Conservation (phyloP, 2,113 vertebrate species). For the Gopherus flavomarginatus region DNA sequence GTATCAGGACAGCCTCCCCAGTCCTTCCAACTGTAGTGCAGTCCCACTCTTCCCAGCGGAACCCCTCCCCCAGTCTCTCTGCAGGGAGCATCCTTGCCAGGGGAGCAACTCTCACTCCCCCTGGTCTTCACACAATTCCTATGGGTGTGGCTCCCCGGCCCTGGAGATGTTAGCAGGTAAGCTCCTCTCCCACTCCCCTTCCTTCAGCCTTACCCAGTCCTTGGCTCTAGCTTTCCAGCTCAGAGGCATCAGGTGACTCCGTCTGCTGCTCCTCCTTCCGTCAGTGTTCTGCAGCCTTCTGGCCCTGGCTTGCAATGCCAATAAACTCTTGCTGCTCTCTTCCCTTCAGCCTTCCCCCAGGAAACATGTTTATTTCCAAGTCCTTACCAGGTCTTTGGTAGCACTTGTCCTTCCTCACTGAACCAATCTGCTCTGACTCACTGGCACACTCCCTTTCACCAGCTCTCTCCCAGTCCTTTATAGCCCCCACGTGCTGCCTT, state of each 20-base stretch:
- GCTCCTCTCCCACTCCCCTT: background rate
- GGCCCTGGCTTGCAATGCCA: background rate
- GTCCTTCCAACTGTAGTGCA: background rate
- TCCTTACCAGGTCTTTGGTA: background rate
- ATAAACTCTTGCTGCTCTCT: background rate
- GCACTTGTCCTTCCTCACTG: background rate
- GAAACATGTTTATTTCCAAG: background rate
- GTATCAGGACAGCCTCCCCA: background rate
- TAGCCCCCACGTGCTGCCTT: background rate
- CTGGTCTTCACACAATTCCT: background rate
- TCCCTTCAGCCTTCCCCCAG: background rate
- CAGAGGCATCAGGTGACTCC: background rate
- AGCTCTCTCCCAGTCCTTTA: background rate
- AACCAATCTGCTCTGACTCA: background rate
- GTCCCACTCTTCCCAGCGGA: background rate
- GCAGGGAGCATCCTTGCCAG: background rate
- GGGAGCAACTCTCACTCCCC: background rate
- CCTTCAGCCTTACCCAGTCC: background rate
- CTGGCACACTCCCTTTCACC: background rate
- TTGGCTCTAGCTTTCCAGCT: background rate
- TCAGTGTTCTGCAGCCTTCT: background rate
- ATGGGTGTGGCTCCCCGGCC: background rate
- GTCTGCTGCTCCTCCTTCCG: background rate
- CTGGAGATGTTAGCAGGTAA: background rate
- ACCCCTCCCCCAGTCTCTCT: background rate